Evolutionary conservation across 2,113 vertebrate species (phyloP).

Genomic region (Ancistrus triradiatus): DNA sequence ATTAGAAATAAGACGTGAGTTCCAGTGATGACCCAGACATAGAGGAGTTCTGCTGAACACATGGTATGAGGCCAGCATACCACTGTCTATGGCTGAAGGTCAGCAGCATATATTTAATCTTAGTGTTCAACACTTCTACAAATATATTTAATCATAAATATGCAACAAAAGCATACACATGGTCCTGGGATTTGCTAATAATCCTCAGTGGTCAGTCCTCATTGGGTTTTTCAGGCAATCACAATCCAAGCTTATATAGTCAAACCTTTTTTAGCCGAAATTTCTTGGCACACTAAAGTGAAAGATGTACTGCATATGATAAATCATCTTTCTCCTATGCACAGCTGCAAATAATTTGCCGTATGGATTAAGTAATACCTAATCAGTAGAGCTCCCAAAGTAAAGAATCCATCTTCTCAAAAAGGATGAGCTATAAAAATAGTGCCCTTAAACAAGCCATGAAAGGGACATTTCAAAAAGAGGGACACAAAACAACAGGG

Average conservation of each 20-base stretch:
- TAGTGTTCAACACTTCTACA: constrained; percentile 22
- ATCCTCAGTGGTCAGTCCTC: constrained; percentile 11
- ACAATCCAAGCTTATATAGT: not conserved
- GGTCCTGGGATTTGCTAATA: constrained; percentile 21
- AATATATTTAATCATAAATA: constrained; percentile 27
- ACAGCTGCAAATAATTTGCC: no score
- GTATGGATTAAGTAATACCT: no score
- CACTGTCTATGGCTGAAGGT: constrained; percentile 9
- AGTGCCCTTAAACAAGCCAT: no score
- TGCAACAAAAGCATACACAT: constrained; percentile 24
- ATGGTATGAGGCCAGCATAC: constrained; percentile 10
- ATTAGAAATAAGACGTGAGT: constrained; percentile 29
- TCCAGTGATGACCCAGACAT: constrained; percentile 38
- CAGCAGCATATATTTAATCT: constrained; percentile 29
- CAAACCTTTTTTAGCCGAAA: no score
- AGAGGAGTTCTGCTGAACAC: constrained; percentile 29
- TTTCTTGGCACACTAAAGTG: no score
- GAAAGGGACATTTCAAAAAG: no score
- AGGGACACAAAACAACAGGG: no score
- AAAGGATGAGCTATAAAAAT: no score
- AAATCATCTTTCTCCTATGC: no score
- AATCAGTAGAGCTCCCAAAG: no score
- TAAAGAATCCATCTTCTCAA: no score
- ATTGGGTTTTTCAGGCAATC: not conserved
- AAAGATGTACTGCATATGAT: no score